A percentile compares a stretch with the other conserved stretches of the same genome.
Evolutionary conservation across 30 jellyfish, hydroid and myxozoan species (phyloP).

Genomic region (Pseudorhiza aurosa): DNA sequence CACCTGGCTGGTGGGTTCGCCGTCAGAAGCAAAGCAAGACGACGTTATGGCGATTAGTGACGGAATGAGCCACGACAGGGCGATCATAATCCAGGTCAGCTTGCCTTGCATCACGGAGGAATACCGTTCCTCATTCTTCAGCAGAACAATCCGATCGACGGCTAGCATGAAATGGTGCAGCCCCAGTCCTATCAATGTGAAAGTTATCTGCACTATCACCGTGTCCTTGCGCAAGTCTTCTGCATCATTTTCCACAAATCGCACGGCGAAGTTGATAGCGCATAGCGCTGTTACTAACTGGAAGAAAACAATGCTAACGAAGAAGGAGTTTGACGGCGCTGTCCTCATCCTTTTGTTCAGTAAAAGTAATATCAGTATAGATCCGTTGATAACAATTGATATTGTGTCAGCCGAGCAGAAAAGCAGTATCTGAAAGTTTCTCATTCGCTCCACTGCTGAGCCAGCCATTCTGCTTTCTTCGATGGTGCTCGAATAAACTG

Average conservation of each 20-base stretch:
- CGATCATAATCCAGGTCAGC: slow-evolving; percentile 65
- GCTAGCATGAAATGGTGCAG: slow-evolving; percentile 67
- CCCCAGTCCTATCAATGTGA: slow-evolving; percentile 64
- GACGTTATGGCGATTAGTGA: slow-evolving; percentile 51
- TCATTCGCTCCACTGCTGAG: slow-evolving; percentile 62
- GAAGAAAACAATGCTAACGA: slow-evolving; percentile 43
- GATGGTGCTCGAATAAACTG: too few species aligned
- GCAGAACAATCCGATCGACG: slow-evolving; percentile 53
- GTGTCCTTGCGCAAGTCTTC: slow-evolving; percentile 68
- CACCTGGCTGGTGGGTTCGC: slow-evolving; percentile 61
- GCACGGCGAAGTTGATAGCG: slow-evolving; percentile 48
- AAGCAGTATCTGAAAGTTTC: slow-evolving; percentile 58
- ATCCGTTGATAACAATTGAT: slow-evolving; percentile 50
- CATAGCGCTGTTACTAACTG: slow-evolving; percentile 64
- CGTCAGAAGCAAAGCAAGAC: slow-evolving; percentile 41
- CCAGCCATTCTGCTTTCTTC: slow-evolving; percentile 34
- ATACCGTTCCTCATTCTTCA: slow-evolving; percentile 25
- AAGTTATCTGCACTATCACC: slow-evolving; percentile 73
- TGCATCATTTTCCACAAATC: slow-evolving; percentile 47
- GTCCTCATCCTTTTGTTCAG: slow-evolving; percentile 38
- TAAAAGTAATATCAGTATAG: slow-evolving; percentile 29
- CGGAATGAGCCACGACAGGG: slow-evolving; percentile 69
- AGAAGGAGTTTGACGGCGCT: slow-evolving; percentile 34
- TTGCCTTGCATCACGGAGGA: slow-evolving; percentile 24
- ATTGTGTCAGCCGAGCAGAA: slow-evolving; percentile 60